Conservation (phyloP, 53 echinoderm and acorn worm genomes). For the Crossaster papposus region DNA sequence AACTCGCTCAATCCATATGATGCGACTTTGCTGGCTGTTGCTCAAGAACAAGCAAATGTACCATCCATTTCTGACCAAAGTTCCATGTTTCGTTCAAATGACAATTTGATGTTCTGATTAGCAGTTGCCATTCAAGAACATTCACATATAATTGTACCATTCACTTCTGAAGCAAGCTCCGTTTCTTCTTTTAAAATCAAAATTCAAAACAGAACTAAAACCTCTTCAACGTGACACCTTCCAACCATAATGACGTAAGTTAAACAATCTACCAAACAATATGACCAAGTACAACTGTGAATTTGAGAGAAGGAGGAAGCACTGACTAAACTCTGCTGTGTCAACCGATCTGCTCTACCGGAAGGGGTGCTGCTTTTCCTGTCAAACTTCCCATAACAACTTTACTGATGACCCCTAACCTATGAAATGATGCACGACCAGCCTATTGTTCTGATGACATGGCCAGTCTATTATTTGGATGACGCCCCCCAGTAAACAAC, state of each 20-base stretch:
- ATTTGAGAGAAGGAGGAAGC: constrained; percentile 35
- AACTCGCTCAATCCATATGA: background rate
- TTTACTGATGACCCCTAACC: background rate
- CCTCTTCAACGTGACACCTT: background rate
- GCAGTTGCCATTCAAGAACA: background rate
- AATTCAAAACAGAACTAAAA: background rate
- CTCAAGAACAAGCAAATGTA: background rate
- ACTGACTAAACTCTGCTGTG: background rate
- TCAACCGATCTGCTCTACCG: constrained; percentile 2
- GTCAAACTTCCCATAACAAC: constrained; percentile 6
- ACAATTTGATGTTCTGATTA: background rate
- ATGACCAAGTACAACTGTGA: background rate
- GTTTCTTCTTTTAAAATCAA: background rate
- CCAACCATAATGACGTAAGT: background rate
- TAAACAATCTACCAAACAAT: background rate
- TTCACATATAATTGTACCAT: background rate
- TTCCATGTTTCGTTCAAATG: background rate
- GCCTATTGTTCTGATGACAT: background rate
- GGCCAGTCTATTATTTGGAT: background rate
- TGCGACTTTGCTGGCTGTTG: background rate
- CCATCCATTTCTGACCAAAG: background rate
- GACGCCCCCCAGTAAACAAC: background rate
- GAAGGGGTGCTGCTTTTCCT: constrained; percentile 7
- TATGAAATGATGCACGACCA: constrained; percentile 9
- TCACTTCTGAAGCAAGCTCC: background rate